A percentile compares a stretch with the other conserved stretches of the same genome.
These are phyloP conservation scores for Ochlodes sylvanus DNA, from an alignment of 2,888 invertebrate genomes.

Conservation along the genomic window DNA sequence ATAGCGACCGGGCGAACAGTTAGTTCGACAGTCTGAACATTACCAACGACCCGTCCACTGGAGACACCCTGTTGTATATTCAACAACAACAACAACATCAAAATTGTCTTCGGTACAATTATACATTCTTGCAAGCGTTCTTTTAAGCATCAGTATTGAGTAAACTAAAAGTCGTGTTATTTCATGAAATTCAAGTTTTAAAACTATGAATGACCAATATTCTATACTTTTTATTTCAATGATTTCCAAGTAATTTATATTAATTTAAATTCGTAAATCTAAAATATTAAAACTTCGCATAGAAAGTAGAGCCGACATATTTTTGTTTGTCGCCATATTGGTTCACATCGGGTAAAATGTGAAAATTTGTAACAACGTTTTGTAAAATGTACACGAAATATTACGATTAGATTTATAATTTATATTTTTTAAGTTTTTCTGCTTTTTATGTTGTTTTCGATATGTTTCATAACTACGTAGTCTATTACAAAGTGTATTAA, in stretches of 20 bases:
- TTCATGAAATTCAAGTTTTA: neutral
- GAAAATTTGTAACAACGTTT: slow-evolving; percentile 10
- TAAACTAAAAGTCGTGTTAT: neutral
- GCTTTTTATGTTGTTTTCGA: slow-evolving; percentile 27
- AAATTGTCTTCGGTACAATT: too few relatives aligned
- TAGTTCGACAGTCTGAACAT: slow-evolving; percentile 62
- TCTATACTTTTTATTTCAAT: too few relatives aligned
- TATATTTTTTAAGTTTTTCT: slow-evolving; percentile 23
- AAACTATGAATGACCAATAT: neutral
- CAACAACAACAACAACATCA: too few relatives aligned
- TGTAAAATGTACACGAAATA: slow-evolving; percentile 22
- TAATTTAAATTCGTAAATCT: neutral
- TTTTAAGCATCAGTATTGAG: neutral
- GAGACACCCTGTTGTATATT: slow-evolving; percentile 50
- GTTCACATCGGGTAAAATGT: neutral
- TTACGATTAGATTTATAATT: slow-evolving; percentile 4
- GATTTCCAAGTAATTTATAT: neutral
- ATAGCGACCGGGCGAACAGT: slow-evolving; percentile 53
- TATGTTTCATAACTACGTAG: slow-evolving; percentile 7
- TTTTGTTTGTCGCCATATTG: neutral
- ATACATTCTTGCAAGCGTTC: too few relatives aligned
- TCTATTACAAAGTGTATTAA: slow-evolving; percentile 34
- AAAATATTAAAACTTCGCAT: slow-evolving; percentile 7
- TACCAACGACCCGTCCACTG: slow-evolving; percentile 52
- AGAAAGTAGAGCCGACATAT: slow-evolving; percentile 18